These are phyloP conservation scores for Mythimna lalbum DNA, from an alignment of 2,888 invertebrate species.

Conservation along the genomic window DNA sequence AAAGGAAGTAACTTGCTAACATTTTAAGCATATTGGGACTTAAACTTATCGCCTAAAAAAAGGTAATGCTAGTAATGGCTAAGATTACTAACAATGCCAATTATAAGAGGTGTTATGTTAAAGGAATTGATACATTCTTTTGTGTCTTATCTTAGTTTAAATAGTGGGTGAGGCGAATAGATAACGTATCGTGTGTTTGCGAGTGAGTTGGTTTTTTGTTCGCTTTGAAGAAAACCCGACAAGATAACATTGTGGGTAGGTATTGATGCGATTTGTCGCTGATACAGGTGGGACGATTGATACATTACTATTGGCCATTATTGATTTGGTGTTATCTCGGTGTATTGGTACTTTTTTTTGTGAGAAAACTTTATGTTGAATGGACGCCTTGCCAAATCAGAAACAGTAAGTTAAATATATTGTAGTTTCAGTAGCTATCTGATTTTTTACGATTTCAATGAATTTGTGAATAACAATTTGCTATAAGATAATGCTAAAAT, in stretches of 20 bases:
- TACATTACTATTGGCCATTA: slow-evolving; percentile 56
- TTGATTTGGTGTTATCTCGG: slow-evolving; percentile 50
- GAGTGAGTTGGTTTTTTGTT: slow-evolving; percentile 54
- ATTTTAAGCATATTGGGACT: slow-evolving; percentile 35
- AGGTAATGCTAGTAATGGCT: slow-evolving; percentile 49
- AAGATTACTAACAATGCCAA: slow-evolving; percentile 52
- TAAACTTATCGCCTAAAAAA: slow-evolving; percentile 47
- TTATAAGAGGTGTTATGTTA: slow-evolving; percentile 60
- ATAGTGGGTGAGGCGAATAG: slow-evolving; percentile 64
- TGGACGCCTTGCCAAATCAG: slow-evolving; percentile 15
- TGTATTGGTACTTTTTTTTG: slow-evolving; percentile 23
- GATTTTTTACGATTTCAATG: background rate
- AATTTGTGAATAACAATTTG: background rate
- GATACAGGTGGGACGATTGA: slow-evolving; percentile 33
- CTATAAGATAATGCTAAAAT: background rate
- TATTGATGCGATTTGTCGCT: slow-evolving; percentile 53
- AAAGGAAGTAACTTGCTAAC: slow-evolving; percentile 34
- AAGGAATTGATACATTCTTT: slow-evolving; percentile 64
- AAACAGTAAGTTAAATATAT: slow-evolving; percentile 30
- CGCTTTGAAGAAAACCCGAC: slow-evolving; percentile 62
- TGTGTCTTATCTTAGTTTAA: slow-evolving; percentile 63
- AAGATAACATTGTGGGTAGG: slow-evolving; percentile 58
- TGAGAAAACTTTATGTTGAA: slow-evolving; percentile 16
- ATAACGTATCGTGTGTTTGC: slow-evolving; percentile 62
- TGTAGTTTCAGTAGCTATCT: slow-evolving; percentile 22